Base-by-base conservation (phyloP, 2,888 invertebrate species). In the Drosophila emarginata region DNA sequence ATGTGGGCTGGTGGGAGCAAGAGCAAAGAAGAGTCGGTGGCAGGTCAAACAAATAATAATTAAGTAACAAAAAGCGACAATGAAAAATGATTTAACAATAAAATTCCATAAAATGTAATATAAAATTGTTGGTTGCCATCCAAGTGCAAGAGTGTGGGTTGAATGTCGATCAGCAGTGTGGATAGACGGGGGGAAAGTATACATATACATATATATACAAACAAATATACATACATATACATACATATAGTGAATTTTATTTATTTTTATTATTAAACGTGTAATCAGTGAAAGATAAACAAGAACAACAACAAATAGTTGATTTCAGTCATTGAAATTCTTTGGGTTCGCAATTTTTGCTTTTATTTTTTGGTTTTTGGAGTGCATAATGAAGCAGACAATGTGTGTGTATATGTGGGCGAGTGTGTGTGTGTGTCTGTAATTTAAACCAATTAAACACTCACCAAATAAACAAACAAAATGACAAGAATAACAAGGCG, bases 361-460 rank as follows among this genome's bases (percentile, higher is more conserved):
- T 72, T 73, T 61, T 50, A 39, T 61, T 58, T 71, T 18, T 18
- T 21, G 15, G 9, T 2, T n/a, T 21, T 15, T 21, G 15, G 45
- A 45, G 45, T 45, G 45, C 54, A 54, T 54, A 54, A 54, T 54
- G 54, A 54, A 54, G 54, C 54, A 36, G 36, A 4, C 18, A 9
- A 21, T 3, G 36, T 40, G 37, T 26, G 12, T 7, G 40, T 14
- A 11, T 32, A 12, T 23, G 21, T 11, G 51, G 15, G 54, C 21
- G n/a, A 15, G 39, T 39, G 39, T 37, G 52, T 37, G 72, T 50
- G 51, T 18, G 64, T 62, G 65, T 61, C 39, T 71, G 78, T 80
- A 81, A 80, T 81, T 80, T 80, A 75, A 79, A 79, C 79, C 79
- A 80, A 80, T 81, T 81, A 78, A 80, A 73, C 74, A 77, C 75